phyloP scores from a whole-genome alignment of 1,140 invertebrate species.

The Epicauta chinensis region DNA sequence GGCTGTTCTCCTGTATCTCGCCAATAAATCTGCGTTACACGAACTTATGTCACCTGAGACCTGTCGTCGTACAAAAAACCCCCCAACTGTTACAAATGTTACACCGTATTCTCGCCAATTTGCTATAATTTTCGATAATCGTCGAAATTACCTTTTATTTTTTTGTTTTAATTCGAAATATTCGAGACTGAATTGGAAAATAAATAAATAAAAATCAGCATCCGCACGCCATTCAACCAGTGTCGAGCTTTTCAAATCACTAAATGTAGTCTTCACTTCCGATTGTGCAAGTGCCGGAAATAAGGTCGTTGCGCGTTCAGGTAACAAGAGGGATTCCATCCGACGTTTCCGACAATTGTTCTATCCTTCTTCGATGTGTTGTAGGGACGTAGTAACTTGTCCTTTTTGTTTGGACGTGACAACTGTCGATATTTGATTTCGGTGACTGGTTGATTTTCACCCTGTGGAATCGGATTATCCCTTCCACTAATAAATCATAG shows the following conservation, averaged over 20 bases:
- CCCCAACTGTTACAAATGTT: not conserved
- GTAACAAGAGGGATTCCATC: conserved; percentile 4
- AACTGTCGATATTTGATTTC: not conserved
- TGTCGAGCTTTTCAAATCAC: conserved; percentile 4
- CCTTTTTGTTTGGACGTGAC: not conserved
- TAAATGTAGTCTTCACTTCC: conserved; percentile 13
- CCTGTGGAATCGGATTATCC: conserved; percentile 14
- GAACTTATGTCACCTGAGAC: conserved; percentile 22
- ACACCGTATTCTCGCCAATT: not conserved
- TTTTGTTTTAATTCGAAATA: too few species aligned
- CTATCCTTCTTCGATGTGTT: not conserved
- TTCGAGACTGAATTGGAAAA: too few species aligned
- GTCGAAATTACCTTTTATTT: not conserved
- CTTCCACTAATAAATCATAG: not conserved
- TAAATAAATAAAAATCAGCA: too few species aligned
- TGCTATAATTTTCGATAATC: not conserved
- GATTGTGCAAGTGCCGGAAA: conserved; percentile 20
- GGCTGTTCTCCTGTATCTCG: conserved; percentile 3
- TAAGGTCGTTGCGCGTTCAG: conserved; percentile 24
- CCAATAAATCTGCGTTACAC: conserved; percentile 16
- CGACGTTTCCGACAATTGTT: not conserved
- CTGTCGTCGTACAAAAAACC: conserved; percentile 2
- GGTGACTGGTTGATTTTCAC: too few species aligned
- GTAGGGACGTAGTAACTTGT: not conserved
- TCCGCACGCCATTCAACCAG: too few species aligned